Base-by-base conservation (phyloP, 1,140 invertebrate genomes). In the Drosophila nannoptera region DNA sequence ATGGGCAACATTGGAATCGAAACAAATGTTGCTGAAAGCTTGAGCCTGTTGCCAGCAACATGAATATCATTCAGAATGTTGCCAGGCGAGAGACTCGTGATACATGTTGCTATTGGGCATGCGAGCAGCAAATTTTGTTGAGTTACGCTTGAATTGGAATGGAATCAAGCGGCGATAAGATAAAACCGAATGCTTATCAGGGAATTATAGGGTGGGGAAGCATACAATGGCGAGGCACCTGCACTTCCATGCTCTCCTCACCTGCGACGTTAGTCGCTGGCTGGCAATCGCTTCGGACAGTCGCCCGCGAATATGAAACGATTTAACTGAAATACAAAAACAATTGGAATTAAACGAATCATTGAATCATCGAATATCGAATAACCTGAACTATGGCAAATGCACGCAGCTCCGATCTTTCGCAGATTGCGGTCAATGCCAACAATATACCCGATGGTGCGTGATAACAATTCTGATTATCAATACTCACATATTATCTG, bases 401-500 rank as follows among this genome's bases (percentile, higher is more conserved):
- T 69, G 68, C 65, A 5, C 87, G 87, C 65, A 69, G 65, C 52
- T 88, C 87, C 22, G 87, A 88, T 68, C 54, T 87, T 61, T 82
- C 83, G 46, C 84, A 87, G 53, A 86, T 88, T 42, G 78, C 87
- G 7, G 88, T 83, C 7, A 89, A 81, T 75, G 78, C 81, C 43
- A 64, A 88, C 54, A 87, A 87, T 46, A 89, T 89, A 68, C 80
- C 87, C 29, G 77, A 89, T 40, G 77, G 80, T 84, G 53, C 16
- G 87, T 87, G 66, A 2, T 49, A 22, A 22, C 40, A 48, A n/a
- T 31, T 22, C 1, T 22, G 22, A 35, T n/a, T 2, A 11, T 1
- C 35, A 29, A n/a, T 11, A 7, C 11, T 43, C 33, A 45, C 33
- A 11, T 12, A 49, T 48, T 22, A 16, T 32, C 9, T 49, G 8